Evolutionary conservation across 2,797 vertebrate genomes (phyloP).

Genomic region (Peromyscus nudipes): DNA sequence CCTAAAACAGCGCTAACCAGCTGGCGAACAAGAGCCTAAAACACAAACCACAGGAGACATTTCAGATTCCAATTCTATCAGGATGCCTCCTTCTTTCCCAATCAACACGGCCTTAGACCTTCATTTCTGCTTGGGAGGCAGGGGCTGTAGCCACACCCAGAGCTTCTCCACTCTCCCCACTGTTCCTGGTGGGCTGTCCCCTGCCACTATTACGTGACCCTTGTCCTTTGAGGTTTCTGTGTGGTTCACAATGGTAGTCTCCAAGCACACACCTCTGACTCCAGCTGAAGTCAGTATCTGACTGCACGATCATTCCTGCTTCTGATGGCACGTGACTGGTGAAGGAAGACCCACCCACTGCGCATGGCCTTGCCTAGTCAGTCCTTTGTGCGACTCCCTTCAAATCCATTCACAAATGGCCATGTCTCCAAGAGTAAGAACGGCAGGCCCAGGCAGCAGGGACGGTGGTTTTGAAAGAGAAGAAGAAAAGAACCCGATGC

Average conservation of each 20-base stretch:
- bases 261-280: background rate
- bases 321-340: rapidly evolving
- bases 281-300: background rate
- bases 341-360: background rate
- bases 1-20: background rate
- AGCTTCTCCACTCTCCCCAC: background rate
- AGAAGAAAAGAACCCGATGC: slow-evolving; percentile 35
- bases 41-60: background rate
- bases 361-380: background rate
- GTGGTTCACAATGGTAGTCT: background rate
- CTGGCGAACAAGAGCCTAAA: background rate
- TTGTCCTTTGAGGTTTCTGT: background rate
- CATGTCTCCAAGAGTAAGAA: background rate
- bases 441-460: background rate
- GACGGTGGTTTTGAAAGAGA: background rate
- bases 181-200: too few species aligned
- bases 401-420: background rate
- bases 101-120: background rate
- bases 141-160: background rate
- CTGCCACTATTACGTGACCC: background rate
- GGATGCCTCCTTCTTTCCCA: background rate
- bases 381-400: background rate
- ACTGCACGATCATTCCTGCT: background rate
- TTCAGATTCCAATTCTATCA: background rate
- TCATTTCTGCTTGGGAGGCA: background rate